Base-by-base conservation (phyloP, 1,140 invertebrate species). In the Sesamia nonagrioides region DNA sequence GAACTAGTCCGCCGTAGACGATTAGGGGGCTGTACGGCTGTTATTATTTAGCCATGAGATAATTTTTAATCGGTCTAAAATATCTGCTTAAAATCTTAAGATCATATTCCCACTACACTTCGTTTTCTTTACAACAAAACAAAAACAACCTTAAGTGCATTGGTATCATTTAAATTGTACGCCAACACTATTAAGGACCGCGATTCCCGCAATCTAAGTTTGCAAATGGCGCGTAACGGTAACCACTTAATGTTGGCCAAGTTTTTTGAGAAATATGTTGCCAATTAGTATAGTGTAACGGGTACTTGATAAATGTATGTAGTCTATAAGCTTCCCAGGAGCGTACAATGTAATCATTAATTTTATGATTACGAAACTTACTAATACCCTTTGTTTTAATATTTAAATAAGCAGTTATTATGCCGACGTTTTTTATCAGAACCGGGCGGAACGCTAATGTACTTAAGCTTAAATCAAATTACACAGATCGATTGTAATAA, bases 401-500 rank as follows among this genome's bases (percentile, higher is more conserved):
- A 61, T 61, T 61, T 61, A 61, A 61, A 61, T 15, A 61, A 37
- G 33, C 27, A 27, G 8, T 8, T 35, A 37, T 35, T 18, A n/a
- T 37, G n/a, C 33, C 60, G 9, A 40, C 60, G 15, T n/a, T 40
- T 40, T 61, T 37, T 40, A n/a, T n/a, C 13, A 2, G 52, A 54
- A 52, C n/a, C n/a, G 50, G 50, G 2, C 17, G 17, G 52, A 21
- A 71, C 17, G 48, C 13, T 52, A 58, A 35, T n/a, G 17, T 73
- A 45, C 54, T 58, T 60, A 60, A 21, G 15, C 13, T 75, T 50
- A 50, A 63, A 76, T 63, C 18, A 75, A 75, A 76, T 79, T 79
- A 63, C 50, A 60, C 68, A 52, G 56, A 60, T 74, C 71, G 61
- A 61, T 61, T 35, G 58, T 63, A 75, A 58, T 50, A 83, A 74